Evolutionary conservation across 2,888 invertebrate species (phyloP).

Genomic region (Chironomus riparius): DNA sequence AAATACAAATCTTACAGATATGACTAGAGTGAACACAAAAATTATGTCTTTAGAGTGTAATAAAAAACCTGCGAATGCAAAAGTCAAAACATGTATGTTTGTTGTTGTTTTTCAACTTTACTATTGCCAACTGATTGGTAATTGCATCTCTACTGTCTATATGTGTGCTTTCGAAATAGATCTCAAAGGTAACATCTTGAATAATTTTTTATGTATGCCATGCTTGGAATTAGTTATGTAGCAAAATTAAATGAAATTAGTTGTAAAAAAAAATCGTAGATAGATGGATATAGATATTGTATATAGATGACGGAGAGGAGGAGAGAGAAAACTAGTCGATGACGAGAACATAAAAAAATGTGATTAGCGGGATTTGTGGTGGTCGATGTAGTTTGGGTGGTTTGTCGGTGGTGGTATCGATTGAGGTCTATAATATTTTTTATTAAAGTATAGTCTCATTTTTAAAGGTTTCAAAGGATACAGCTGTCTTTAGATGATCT

Average conservation of each 20-base stretch:
- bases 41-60: slow-evolving; percentile 21
- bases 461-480: too few species aligned
- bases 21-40: slow-evolving; percentile 15
- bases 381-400: too few species aligned
- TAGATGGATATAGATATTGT: background rate
- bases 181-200: slow-evolving; percentile 20
- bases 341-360: background rate
- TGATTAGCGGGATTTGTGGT: background rate
- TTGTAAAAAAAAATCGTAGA: background rate
- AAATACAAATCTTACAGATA: background rate
- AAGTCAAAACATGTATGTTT: slow-evolving; percentile 18
- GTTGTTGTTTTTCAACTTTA: background rate
- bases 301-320: background rate
- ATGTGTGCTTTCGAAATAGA: background rate
- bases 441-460: too few species aligned
- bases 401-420: too few species aligned
- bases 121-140: slow-evolving; percentile 15
- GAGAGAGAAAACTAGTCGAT: background rate
- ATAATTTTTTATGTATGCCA: slow-evolving; percentile 16
- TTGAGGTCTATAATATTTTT: background rate
- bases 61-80: slow-evolving; percentile 23
- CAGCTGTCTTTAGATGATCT: too few species aligned
- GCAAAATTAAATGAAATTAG: slow-evolving; percentile 7
- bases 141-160: slow-evolving; percentile 3
- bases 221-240: slow-evolving; percentile 8